These are phyloP conservation scores for Sternotherus odoratus DNA, from an alignment of 2,797 vertebrate genomes.

Conservation along the genomic window DNA sequence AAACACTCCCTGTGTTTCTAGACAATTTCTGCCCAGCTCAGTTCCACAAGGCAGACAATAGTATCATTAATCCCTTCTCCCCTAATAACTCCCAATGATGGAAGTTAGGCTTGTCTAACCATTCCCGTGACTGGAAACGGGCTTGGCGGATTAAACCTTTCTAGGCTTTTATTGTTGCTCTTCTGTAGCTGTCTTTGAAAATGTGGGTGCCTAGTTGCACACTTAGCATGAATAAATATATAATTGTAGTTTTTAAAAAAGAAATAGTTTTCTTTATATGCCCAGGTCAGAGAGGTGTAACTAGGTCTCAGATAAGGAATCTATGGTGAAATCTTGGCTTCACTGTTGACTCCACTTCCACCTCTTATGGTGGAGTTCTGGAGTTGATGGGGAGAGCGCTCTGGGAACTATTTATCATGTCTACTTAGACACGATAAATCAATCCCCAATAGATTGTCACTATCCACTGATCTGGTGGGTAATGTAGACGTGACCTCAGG, in stretches of 20 bases:
- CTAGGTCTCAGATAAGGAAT: not conserved
- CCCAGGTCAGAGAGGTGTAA: not conserved
- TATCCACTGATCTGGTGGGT: too few species aligned
- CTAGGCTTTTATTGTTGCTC: not conserved
- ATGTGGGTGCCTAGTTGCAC: not conserved
- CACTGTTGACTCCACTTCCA: too few species aligned
- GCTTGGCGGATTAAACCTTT: not conserved
- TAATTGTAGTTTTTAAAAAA: not conserved
- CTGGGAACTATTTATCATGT: too few species aligned
- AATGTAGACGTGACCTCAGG: too few species aligned
- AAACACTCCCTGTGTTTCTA: not conserved
- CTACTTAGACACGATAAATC: too few species aligned
- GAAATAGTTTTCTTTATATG: not conserved
- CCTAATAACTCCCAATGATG: not conserved
- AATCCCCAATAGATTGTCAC: too few species aligned
- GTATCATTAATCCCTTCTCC: not conserved
- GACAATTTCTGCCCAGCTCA: not conserved
- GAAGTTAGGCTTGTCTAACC: not conserved
- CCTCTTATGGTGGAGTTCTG: too few species aligned
- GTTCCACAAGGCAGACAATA: not conserved
- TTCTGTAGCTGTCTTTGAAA: not conserved
- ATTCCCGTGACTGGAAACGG: not conserved
- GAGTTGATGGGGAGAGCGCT: too few species aligned
- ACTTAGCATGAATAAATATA: not conserved
- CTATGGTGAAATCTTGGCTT: not conserved